A percentile compares a stretch with the other conserved stretches of the same genome.
Conservation (phyloP, 2,113 vertebrate genomes). For the Peromyscus maniculatus region DNA sequence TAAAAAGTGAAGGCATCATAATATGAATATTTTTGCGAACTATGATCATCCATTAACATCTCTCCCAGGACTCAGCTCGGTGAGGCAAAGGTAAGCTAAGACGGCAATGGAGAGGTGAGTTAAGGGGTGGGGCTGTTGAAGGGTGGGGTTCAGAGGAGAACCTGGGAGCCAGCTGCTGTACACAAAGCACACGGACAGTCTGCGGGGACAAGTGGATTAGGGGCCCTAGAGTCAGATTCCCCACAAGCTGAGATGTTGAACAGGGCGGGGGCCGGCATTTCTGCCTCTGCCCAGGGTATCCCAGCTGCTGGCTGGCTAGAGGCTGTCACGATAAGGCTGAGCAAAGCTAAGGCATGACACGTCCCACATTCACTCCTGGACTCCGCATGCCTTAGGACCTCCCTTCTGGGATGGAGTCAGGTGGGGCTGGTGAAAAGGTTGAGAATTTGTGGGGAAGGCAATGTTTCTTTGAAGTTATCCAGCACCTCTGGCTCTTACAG, state of each 20-base stretch:
- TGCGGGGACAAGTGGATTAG: neutral
- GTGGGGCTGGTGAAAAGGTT: neutral
- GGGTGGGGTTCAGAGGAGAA: neutral
- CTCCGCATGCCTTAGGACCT: neutral
- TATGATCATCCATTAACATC: neutral
- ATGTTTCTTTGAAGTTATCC: neutral
- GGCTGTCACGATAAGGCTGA: neutral
- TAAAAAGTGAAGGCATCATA: neutral
- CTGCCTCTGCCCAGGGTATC: neutral
- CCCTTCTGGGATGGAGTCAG: neutral
- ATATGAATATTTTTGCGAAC: conserved; percentile 7
- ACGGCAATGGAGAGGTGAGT: neutral
- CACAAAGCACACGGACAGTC: neutral
- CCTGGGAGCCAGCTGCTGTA: neutral
- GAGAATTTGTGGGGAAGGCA: neutral
- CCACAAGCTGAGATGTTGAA: neutral
- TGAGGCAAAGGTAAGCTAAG: neutral
- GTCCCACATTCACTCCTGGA: neutral
- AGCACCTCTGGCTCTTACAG: neutral
- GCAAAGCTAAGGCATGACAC: neutral
- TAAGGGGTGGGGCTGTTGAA: neutral
- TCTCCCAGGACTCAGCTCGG: conserved; percentile 11
- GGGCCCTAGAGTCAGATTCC: neutral
- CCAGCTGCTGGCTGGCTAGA: neutral
- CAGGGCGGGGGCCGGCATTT: neutral